A percentile compares a stretch with the other conserved stretches of the same genome.
phyloP scores from a whole-genome alignment of 2,113 vertebrate species.

The Procavia capensis region DNA sequence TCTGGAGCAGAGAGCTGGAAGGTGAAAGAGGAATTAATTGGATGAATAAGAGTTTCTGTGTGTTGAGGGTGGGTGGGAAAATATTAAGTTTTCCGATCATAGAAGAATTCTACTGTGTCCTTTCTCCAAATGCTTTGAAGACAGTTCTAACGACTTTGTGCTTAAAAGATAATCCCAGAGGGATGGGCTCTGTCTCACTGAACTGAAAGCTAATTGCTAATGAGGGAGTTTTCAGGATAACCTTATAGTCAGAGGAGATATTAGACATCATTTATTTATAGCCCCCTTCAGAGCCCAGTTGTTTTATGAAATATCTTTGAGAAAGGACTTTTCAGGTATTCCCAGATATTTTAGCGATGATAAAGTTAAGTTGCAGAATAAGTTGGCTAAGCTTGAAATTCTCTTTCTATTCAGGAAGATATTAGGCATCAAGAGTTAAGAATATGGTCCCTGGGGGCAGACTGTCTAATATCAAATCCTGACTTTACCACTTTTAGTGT shows the following conservation, averaged over 20 bases:
- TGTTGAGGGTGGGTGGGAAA: too few species aligned
- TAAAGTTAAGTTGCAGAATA: background rate
- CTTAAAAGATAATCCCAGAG: background rate
- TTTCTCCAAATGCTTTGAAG: background rate
- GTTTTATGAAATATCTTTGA: background rate
- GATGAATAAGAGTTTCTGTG: background rate
- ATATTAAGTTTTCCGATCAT: background rate
- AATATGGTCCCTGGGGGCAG: background rate
- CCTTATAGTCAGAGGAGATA: background rate
- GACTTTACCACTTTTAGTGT: background rate
- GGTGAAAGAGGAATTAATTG: background rate
- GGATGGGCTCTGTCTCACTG: background rate
- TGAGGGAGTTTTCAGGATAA: background rate
- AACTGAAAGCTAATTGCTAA: background rate
- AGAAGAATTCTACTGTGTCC: background rate
- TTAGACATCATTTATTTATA: background rate
- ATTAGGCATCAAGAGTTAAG: background rate
- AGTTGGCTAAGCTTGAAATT: background rate
- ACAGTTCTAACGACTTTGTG: background rate
- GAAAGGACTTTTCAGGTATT: background rate
- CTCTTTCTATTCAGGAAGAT: background rate
- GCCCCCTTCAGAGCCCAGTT: too few species aligned
- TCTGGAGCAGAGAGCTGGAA: conserved; percentile 12
- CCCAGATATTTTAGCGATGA: background rate
- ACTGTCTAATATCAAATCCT: background rate